These are phyloP conservation scores for Artemia sp. DNA, from an alignment of 2,888 invertebrate genomes.

Conservation along the genomic window DNA sequence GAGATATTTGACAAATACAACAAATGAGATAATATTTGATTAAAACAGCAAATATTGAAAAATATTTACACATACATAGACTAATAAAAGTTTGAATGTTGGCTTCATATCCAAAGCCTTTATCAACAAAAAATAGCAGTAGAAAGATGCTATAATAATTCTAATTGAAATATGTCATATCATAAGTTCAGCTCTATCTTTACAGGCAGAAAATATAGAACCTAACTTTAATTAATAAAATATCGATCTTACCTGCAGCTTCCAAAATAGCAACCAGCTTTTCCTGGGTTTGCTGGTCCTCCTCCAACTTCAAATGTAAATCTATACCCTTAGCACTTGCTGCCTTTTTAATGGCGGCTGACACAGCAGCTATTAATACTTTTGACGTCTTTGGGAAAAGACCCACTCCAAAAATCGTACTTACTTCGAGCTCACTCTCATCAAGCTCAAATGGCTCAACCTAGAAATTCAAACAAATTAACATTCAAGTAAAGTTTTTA, in stretches of 20 bases:
- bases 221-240: not conserved
- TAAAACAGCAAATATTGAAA: no score
- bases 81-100: no score
- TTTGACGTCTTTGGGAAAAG: slow-evolving; percentile 41
- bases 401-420: slow-evolving; percentile 30
- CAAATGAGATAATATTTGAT: no score
- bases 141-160: not conserved
- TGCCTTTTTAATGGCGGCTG: slow-evolving; percentile 39
- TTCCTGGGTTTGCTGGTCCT: slow-evolving; percentile 46
- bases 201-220: not conserved
- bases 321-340: slow-evolving; percentile 41
- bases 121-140: not conserved
- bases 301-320: slow-evolving; percentile 39
- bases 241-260: slow-evolving; percentile 52
- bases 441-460: slow-evolving; percentile 54
- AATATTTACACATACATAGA: no score
- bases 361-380: slow-evolving; percentile 42
- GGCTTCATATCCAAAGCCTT: no score
- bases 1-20: no score
- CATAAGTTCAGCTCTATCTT: not conserved
- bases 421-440: slow-evolving; percentile 46
- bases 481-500: no score
- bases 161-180: not conserved
- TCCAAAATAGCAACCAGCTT: slow-evolving; percentile 80
- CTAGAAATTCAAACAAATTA: slow-evolving; percentile 31